Conservation (phyloP, 1,140 invertebrate genomes). For the Euwallacea similis region DNA sequence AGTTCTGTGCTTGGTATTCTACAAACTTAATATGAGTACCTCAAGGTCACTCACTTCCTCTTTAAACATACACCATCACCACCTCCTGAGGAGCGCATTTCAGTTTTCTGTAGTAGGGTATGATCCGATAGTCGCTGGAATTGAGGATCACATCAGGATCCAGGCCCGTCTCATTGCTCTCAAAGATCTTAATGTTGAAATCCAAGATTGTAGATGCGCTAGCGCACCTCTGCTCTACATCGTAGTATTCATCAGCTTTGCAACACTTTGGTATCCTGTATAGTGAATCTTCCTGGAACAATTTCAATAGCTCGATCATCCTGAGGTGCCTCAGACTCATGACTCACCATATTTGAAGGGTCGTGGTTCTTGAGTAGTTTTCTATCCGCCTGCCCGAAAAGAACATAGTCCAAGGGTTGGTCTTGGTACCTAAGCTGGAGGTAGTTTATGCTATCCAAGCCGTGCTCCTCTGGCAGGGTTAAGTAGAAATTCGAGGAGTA, state of each 20-base stretch:
- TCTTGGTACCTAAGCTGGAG: neutral
- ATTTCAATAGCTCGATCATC: slow-evolving; percentile 53
- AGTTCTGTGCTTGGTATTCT: slow-evolving; percentile 3
- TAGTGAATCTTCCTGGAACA: slow-evolving; percentile 51
- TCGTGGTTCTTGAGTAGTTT: neutral
- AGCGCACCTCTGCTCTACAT: slow-evolving; percentile 46
- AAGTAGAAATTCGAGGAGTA: slow-evolving; percentile 10
- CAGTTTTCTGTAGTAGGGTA: slow-evolving; percentile 22
- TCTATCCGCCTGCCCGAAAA: slow-evolving; percentile 1
- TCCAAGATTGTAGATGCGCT: slow-evolving; percentile 60
- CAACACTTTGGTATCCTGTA: slow-evolving; percentile 33
- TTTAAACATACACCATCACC: neutral
- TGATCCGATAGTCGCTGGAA: slow-evolving; percentile 9
- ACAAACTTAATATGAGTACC: neutral
- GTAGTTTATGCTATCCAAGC: neutral
- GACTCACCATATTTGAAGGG: neutral
- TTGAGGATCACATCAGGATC: slow-evolving; percentile 32
- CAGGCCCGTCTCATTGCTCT: slow-evolving; percentile 39
- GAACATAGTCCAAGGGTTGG: slow-evolving; percentile 5
- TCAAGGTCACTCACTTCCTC: neutral
- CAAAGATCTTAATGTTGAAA: slow-evolving; percentile 80
- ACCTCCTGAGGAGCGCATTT: neutral
- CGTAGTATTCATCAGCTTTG: slow-evolving; percentile 11
- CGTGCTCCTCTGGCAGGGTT: neutral
- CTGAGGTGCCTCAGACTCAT: neutral